Base-by-base conservation (phyloP, 2,888 invertebrate species). In the Diadegma fenestrale region DNA sequence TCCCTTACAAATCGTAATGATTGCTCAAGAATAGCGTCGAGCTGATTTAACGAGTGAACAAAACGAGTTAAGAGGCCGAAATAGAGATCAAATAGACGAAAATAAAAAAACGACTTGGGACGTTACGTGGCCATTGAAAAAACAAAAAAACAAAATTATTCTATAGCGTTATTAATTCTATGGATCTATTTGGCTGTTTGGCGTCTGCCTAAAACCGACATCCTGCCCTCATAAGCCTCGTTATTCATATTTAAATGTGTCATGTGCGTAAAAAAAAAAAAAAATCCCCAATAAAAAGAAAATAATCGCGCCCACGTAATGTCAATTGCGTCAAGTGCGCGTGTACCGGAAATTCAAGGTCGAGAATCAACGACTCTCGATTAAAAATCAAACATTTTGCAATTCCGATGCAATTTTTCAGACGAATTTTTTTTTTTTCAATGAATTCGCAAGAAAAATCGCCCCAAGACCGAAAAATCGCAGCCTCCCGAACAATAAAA, bases 101-200 rank as follows among this genome's bases (percentile, higher is more conserved):
- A 17, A 63, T 63, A 30, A 37, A 63, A 19, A 63, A n/a, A 33
- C 33, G 26, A 63, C 33, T 63, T 2, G 63, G 7, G 30, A 30
- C 63, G 33, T 63, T n/a, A n/a, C 33, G n/a, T 63, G 33, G n/a
- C 1, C 33, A n/a, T 63, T 33, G n/a, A 63, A 63, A 63, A 30
- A 61, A 14, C 30, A 26, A 30, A 17, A 63, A 63, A 63, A n/a
- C 14, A 61, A 17, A 63, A 63, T 33, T 10, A 17, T 63, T 63
- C 63, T 63, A 63, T 63, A 63, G 63, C 7, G 33, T 17, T 17
- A n/a, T 33, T n/a, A 7, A 33, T 37, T 63, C 63, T 63, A 63
- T 63, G 63, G 33, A 37, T 30, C 63, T 63, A 37, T 37, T 63
- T 63, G 63, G 63, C 33, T 63, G 63, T 63, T 30, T 63, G 63